Percentiles rank a stretch among this genome's conserved stretches.
Evolutionary conservation across 2,113 vertebrate genomes (phyloP).

Genomic region (Sylvia atricapilla): DNA sequence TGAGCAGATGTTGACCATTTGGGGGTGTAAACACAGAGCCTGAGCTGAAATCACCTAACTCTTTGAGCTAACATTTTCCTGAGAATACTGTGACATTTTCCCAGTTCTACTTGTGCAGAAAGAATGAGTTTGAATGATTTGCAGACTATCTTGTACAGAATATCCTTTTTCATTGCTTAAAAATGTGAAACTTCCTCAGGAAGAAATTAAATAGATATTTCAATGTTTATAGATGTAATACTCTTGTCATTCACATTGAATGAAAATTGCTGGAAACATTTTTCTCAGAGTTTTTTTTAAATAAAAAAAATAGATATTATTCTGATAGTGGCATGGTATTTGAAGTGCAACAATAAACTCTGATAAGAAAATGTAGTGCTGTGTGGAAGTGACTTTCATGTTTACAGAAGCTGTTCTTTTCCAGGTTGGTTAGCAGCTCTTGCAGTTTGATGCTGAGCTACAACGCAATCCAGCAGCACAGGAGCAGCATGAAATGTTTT

Average conservation of each 20-base stretch:
- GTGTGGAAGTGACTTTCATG: constrained; percentile 30
- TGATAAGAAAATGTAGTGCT: constrained; percentile 64
- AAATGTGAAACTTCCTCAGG: constrained; percentile 77
- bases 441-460: background rate
- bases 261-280: constrained; percentile 76
- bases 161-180: constrained; percentile 68
- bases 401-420: constrained; percentile 17
- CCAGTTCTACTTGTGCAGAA: constrained; percentile 39
- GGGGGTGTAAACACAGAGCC: background rate
- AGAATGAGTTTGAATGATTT: constrained; percentile 26
- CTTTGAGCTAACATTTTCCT: constrained; percentile 28
- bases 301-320: constrained; percentile 69
- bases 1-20: background rate
- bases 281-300: constrained; percentile 70
- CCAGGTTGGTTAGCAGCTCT: background rate
- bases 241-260: constrained; percentile 82
- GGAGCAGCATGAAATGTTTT: constrained; percentile 18
- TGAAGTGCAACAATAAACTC: constrained; percentile 78
- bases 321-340: constrained; percentile 75
- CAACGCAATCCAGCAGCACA: background rate
- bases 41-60: background rate
- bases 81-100: constrained; percentile 49
- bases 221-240: constrained; percentile 75
- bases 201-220: constrained; percentile 75
- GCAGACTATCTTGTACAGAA: constrained; percentile 66